A percentile compares a stretch with the other conserved stretches of the same genome.
Evolutionary conservation across 92 coral and sea anemone genomes (phyloP).

Genomic region (Heliopora coerulea): DNA sequence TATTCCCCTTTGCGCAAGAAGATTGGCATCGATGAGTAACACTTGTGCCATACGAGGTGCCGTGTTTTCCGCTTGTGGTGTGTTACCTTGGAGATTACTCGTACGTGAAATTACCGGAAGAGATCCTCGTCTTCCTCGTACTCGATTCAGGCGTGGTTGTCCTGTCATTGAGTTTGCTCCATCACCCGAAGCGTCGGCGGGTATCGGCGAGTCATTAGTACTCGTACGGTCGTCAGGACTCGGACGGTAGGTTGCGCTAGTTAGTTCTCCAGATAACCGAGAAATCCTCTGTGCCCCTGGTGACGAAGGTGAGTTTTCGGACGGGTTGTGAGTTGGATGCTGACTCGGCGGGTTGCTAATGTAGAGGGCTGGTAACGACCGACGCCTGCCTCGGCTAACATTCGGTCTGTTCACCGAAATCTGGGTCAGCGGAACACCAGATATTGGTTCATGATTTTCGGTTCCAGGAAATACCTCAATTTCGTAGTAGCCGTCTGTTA

Average conservation of each 20-base stretch:
- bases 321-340: background rate
- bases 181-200: background rate
- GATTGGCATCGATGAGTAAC: constrained; percentile 12
- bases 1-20: constrained; percentile 37
- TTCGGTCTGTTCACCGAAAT: constrained; percentile 27
- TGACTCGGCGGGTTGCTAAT: constrained; percentile 14
- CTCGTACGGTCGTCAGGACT: background rate
- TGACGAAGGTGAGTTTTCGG: constrained; percentile 3
- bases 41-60: constrained; percentile 10
- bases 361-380: constrained; percentile 37
- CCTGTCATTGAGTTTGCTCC: constrained; percentile 3
- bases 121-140: constrained; percentile 30
- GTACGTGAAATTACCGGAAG: constrained; percentile 21
- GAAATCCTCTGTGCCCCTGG: constrained; percentile 9
- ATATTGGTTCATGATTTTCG: background rate
- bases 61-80: background rate
- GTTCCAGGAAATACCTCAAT: constrained; percentile 13
- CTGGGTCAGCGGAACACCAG: constrained; percentile 12
- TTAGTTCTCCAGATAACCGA: constrained; percentile 1
- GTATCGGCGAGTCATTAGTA: background rate
- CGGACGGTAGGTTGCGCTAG: background rate
- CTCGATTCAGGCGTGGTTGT: constrained; percentile 33
- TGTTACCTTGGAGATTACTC: constrained; percentile 1
- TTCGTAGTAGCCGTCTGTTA: constrained; percentile 2
- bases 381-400: constrained; percentile 27